Conservation (phyloP, 2,888 invertebrate genomes). For the Lepas anatifera region DNA sequence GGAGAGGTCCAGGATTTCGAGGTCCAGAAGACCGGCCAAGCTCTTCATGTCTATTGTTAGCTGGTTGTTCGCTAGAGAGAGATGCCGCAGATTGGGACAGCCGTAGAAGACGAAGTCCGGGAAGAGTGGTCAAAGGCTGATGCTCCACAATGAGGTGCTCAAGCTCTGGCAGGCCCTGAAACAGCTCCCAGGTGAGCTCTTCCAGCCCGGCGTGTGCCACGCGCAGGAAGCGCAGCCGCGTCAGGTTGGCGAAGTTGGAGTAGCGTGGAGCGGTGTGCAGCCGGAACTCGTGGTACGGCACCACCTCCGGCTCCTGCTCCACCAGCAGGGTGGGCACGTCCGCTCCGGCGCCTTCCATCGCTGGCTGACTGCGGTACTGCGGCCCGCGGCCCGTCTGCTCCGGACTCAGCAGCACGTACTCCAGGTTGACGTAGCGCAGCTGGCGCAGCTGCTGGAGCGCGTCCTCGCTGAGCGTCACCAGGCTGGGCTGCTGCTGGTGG, state of each 20-base stretch:
- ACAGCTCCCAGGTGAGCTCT: background rate
- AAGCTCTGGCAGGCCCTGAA: background rate
- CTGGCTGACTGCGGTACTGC: background rate
- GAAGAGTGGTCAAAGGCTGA: background rate
- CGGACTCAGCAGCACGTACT: conserved; percentile 6
- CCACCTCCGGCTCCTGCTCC: background rate
- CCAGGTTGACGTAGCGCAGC: background rate
- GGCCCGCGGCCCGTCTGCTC: background rate
- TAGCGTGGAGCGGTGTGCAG: background rate
- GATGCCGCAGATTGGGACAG: background rate
- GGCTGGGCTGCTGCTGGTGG: background rate
- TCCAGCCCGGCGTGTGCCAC: background rate
- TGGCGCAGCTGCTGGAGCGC: background rate
- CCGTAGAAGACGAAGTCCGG: background rate
- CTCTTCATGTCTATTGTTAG: background rate
- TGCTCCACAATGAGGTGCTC: background rate
- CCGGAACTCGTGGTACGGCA: conserved; percentile 1
- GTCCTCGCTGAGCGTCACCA: background rate
- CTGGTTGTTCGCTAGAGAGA: background rate
- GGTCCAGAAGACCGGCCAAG: background rate
- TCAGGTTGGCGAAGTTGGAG: conserved; percentile 1
- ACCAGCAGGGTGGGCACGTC: background rate
- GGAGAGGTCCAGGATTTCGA: background rate
- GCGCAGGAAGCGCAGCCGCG: background rate
- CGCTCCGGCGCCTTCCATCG: background rate